A percentile compares a stretch with the other conserved stretches of the same genome.
Conservation (phyloP, 2,888 invertebrate species). For the Cryptus armator region DNA sequence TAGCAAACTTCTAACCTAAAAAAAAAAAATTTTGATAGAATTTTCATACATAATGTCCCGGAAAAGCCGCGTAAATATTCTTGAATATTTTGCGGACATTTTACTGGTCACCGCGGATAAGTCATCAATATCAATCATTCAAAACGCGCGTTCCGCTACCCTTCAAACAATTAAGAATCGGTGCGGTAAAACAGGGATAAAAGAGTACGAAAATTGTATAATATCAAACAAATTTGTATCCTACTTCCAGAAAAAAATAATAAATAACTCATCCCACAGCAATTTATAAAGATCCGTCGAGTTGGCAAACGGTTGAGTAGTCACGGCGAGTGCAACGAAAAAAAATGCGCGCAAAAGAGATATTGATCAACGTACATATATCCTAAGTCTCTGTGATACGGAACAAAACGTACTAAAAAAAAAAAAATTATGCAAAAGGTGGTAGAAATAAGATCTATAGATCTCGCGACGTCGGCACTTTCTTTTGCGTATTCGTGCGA, state of each 20-base stretch:
- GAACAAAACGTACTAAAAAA: neutral
- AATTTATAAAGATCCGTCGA: slow-evolving; percentile 66
- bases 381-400: slow-evolving; percentile 40
- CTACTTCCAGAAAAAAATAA: slow-evolving; percentile 41
- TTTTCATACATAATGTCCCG: too few relatives aligned
- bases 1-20: too few relatives aligned
- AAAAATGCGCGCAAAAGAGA: slow-evolving; percentile 48
- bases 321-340: slow-evolving; percentile 1
- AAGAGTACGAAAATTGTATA: neutral
- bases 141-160: neutral
- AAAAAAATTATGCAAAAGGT: slow-evolving; percentile 2
- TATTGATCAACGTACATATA: slow-evolving; percentile 68
- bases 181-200: neutral
- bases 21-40: too few relatives aligned
- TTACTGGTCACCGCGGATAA: neutral
- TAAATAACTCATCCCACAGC: slow-evolving; percentile 46
- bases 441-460: slow-evolving; percentile 63
- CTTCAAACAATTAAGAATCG: slow-evolving; percentile 25
- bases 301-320: slow-evolving; percentile 52
- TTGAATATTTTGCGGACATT: too few relatives aligned
- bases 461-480: slow-evolving; percentile 48
- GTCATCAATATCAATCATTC: slow-evolving; percentile 20
- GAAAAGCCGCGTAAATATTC: too few relatives aligned
- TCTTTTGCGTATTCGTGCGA: slow-evolving; percentile 59
- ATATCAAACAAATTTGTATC: slow-evolving; percentile 10